A percentile compares a stretch with the other conserved stretches of the same genome.
These are phyloP conservation scores for Allygus modestus DNA, from an alignment of 2,888 invertebrate genomes.

Conservation along the genomic window DNA sequence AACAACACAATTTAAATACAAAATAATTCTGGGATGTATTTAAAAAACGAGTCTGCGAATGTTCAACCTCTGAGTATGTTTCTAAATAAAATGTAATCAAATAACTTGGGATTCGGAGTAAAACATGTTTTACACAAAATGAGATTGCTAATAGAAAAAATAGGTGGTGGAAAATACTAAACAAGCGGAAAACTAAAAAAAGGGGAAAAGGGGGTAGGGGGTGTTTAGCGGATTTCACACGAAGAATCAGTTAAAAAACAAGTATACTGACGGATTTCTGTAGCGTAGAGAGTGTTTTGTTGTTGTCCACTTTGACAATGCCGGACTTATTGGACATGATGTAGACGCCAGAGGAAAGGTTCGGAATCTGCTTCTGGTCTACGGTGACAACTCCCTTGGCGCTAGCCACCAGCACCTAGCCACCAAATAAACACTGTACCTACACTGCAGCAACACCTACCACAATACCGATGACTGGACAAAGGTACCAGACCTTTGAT, in stretches of 20 bases:
- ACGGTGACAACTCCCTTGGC: slow-evolving; percentile 85
- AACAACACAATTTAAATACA: too few species aligned
- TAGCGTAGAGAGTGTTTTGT: slow-evolving; percentile 66
- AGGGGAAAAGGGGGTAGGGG: too few species aligned
- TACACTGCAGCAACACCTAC: neutral
- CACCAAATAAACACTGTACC: slow-evolving; percentile 47
- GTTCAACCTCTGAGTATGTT: too few species aligned
- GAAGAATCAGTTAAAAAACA: neutral
- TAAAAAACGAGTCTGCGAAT: too few species aligned
- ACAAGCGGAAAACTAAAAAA: too few species aligned
- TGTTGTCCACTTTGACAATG: slow-evolving; percentile 69
- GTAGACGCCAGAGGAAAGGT: slow-evolving; percentile 76
- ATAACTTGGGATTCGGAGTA: too few species aligned
- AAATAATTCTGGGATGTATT: too few species aligned
- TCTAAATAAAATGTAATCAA: too few species aligned
- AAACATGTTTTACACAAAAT: too few species aligned
- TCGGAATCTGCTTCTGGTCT: slow-evolving; percentile 85
- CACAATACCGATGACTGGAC: neutral
- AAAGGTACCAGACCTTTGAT: neutral
- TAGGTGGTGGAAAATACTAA: too few species aligned
- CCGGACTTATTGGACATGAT: slow-evolving; percentile 88
- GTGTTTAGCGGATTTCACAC: too few species aligned
- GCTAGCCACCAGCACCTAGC: slow-evolving; percentile 76
- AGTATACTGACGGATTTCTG: slow-evolving; percentile 57
- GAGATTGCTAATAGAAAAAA: too few species aligned